phyloP scores from a whole-genome alignment of 2,113 vertebrate species.

The Tringa solitaria region DNA sequence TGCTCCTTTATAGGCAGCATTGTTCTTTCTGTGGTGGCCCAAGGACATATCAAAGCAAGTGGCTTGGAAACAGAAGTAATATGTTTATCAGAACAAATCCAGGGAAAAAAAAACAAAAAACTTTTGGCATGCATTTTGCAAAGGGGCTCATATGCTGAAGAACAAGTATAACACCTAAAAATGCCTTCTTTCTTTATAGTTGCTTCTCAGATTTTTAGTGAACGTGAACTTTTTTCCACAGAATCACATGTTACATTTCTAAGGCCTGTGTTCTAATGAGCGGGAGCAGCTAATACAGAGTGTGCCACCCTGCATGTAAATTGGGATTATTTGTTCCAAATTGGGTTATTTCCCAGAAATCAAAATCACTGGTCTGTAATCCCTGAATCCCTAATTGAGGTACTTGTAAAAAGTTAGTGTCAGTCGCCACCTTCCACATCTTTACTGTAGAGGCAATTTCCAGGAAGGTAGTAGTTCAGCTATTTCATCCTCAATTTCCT shows the following conservation, averaged over 20 bases:
- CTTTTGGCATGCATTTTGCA: neutral
- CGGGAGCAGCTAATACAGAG: neutral
- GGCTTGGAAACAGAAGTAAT: neutral
- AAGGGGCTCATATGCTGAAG: neutral
- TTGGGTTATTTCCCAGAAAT: neutral
- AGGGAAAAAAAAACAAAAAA: accelerated
- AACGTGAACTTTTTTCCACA: neutral
- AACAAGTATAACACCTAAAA: neutral
- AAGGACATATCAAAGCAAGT: neutral
- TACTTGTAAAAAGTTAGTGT: neutral
- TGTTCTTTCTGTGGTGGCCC: neutral
- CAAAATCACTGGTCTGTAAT: neutral
- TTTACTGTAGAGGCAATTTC: neutral
- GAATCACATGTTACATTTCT: neutral
- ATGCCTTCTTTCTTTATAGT: neutral
- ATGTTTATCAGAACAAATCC: neutral
- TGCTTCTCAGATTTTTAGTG: neutral
- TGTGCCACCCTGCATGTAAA: neutral
- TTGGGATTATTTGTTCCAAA: neutral
- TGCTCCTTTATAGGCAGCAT: neutral
- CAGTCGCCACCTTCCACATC: neutral
- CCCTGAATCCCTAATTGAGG: neutral
- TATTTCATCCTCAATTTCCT: constrained; percentile 29
- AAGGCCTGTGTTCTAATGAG: neutral
- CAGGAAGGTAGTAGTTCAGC: neutral